Percentiles rank a stretch among this genome's conserved stretches.
These are phyloP conservation scores for Agonopterix arenella DNA, from an alignment of 2,888 invertebrate species.

Conservation along the genomic window DNA sequence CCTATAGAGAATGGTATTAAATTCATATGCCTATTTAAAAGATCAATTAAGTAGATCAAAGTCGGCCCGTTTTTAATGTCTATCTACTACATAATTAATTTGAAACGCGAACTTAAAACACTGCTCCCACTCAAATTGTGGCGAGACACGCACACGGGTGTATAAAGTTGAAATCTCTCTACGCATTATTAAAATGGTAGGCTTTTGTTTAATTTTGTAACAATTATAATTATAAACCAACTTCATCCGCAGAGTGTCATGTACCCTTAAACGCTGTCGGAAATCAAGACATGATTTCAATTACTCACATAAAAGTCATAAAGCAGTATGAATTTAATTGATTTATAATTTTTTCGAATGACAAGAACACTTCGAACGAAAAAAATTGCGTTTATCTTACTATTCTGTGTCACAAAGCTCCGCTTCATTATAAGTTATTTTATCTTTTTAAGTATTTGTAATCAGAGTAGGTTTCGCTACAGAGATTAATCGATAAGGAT, in stretches of 20 bases:
- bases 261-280: no score
- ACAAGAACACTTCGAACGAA: no score
- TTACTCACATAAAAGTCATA: no score
- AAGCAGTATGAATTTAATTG: no score
- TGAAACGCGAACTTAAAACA: constrained; percentile 12
- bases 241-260: no score
- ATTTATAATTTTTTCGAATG: no score
- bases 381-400: neutral
- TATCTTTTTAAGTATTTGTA: constrained; percentile 33
- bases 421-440: constrained; percentile 38
- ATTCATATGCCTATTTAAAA: neutral
- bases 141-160: constrained; percentile 25
- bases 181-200: constrained; percentile 19
- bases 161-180: constrained; percentile 23
- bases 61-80: neutral
- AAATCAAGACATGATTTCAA: no score
- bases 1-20: neutral
- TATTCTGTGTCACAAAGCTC: constrained; percentile 34
- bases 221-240: no score
- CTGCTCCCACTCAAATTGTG: constrained; percentile 25
- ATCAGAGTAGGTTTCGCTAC: constrained; percentile 14
- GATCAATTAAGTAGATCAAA: constrained; percentile 1
- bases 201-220: no score
- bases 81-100: constrained; percentile 5
- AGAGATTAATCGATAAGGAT: neutral